Evolutionary conservation across 2,888 invertebrate genomes (phyloP), one percentile per base, ranked within the genome.

Genomic region (Litoditis marina): DNA sequence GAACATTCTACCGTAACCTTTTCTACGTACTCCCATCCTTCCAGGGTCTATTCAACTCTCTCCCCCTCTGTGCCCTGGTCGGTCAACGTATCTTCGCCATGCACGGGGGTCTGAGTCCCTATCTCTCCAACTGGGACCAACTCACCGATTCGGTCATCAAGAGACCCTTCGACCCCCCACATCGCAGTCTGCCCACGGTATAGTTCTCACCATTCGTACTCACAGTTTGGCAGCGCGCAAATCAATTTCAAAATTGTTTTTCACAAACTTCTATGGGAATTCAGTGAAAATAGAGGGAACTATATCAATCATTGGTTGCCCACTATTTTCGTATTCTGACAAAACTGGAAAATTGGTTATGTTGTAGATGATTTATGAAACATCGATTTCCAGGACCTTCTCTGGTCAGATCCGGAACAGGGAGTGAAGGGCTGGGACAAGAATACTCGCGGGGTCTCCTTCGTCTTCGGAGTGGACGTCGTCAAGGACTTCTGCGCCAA

Each of bases 321-420:
- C 27, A 28, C 13, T n/a, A n/a, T n/a, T n/a, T n/a, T n/a, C n/a
- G n/a, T n/a, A n/a, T 16, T 11, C 39, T 36, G 39, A 11, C 11
- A 36, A 13, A 36, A 36, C 11, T 16, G 11, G 39, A 36, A 11
- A 11, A 13, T 11, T 16, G 39, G 39, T 13, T 13, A 36, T 36
- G 16, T 16, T 13, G 39, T 13, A 36, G 16, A 36, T 36, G 16
- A 13, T 36, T 36, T 36, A 13, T 16, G 16, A 36, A 47, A 16
- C n/a, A n/a, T n/a, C n/a, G n/a, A n/a, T n/a, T 30, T 25, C 11
- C 25, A 54, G 31, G 75, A 75, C 52, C 63, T 75, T 8, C 58
- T 76, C 16, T 75, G 75, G 75, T 56, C 73, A 8, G 75, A 75
- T 63, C 75, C 75, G 5, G 71, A 72, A 49, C 53, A 36, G 8